A percentile compares a stretch with the other conserved stretches of the same genome.
phyloP scores from a whole-genome alignment of 2,888 invertebrate genomes.

The Athalia cordata region DNA sequence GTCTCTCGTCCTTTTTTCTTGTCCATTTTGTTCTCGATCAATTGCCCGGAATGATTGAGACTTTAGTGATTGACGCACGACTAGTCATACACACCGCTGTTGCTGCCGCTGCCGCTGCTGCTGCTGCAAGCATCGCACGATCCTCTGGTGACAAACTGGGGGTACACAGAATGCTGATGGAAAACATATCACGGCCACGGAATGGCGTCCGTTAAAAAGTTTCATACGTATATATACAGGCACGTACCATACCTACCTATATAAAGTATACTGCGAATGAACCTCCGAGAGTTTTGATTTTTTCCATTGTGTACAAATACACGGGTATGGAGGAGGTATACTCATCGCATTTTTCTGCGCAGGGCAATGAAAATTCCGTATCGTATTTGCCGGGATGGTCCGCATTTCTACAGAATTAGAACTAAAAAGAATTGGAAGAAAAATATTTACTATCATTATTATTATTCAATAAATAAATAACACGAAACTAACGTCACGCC shows the following conservation, averaged over 20 bases:
- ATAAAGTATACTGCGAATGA: conserved; percentile 34
- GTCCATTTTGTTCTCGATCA: conserved; percentile 37
- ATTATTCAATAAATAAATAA: too few relatives aligned
- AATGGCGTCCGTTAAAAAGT: conserved; percentile 33
- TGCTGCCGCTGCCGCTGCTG: too few relatives aligned
- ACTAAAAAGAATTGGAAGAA: too few relatives aligned
- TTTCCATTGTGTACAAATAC: neutral
- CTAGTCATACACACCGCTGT: conserved; percentile 22
- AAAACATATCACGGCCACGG: conserved; percentile 32
- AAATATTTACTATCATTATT: too few relatives aligned
- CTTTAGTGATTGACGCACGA: conserved; percentile 42
- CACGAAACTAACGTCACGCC: too few relatives aligned
- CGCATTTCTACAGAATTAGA: too few relatives aligned
- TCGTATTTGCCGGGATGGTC: too few relatives aligned
- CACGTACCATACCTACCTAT: too few relatives aligned
- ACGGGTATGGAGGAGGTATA: too few relatives aligned
- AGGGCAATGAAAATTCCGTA: too few relatives aligned
- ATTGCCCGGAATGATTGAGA: conserved; percentile 42
- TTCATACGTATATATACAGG: conserved; percentile 12
- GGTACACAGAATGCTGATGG: conserved; percentile 34
- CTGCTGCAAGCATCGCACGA: conserved; percentile 29
- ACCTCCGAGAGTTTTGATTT: conserved; percentile 12
- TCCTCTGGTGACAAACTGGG: conserved; percentile 35
- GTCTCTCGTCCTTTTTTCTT: conserved; percentile 26
- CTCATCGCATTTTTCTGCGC: too few relatives aligned